These are phyloP conservation scores for Vidua macroura DNA, from an alignment of 2,113 vertebrate species.

Conservation along the genomic window DNA sequence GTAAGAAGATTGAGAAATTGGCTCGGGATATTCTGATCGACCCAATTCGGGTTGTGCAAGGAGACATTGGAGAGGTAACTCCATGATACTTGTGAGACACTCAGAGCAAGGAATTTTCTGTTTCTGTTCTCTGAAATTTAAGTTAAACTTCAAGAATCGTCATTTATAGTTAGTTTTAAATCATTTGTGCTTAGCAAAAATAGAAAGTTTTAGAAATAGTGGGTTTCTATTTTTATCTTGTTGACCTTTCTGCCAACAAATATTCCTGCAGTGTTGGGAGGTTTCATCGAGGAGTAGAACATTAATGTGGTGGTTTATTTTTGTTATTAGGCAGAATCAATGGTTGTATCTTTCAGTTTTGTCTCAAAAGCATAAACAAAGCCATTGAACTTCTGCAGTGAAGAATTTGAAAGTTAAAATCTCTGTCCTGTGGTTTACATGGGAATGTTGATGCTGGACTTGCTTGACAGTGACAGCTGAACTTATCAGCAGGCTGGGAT, in stretches of 20 bases:
- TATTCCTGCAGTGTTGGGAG: neutral
- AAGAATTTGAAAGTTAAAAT: neutral
- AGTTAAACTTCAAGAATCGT: neutral
- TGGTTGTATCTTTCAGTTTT: neutral
- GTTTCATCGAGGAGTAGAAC: neutral
- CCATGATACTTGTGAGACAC: neutral
- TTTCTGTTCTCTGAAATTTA: neutral
- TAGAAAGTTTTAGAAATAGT: neutral
- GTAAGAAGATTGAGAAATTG: constrained; percentile 96
- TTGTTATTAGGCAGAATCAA: neutral
- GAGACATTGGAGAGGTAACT: constrained; percentile 96
- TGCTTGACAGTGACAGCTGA: neutral
- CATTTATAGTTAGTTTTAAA: neutral
- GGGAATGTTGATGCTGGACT: neutral
- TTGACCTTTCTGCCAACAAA: neutral
- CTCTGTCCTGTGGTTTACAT: neutral
- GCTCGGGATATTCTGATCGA: constrained; percentile 94
- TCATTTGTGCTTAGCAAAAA: neutral
- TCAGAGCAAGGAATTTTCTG: neutral
- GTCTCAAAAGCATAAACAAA: neutral
- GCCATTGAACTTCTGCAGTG: neutral
- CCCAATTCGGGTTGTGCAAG: constrained; percentile 96
- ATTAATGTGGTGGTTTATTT: neutral
- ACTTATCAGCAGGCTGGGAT: neutral
- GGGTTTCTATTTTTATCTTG: neutral